Conservation (phyloP, 2,888 invertebrate genomes). For the Sipunculus nudus region DNA sequence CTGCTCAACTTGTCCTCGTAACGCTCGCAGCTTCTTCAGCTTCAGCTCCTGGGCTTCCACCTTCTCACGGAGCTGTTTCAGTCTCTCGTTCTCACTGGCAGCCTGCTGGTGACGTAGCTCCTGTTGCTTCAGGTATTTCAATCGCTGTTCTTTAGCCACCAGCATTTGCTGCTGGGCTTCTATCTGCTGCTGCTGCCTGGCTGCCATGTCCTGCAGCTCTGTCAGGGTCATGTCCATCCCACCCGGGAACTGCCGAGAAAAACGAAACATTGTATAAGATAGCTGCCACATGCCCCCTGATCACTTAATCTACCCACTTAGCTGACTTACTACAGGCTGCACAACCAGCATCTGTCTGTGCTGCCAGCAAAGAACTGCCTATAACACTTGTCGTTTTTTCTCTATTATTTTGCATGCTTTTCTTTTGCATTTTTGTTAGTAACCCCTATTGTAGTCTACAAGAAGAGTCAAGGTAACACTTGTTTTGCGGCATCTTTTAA, state of each 20-base stretch:
- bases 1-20: slow-evolving; percentile 92
- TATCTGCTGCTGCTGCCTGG: slow-evolving; percentile 96
- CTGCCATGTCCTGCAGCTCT: slow-evolving; percentile 98
- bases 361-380: too few species aligned
- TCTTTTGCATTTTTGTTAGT: too few species aligned
- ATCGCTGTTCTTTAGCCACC: slow-evolving; percentile 90
- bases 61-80: slow-evolving; percentile 86
- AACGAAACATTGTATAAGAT: too few species aligned
- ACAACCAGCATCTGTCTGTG: too few species aligned
- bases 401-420: too few species aligned
- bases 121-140: slow-evolving; percentile 93
- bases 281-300: too few species aligned
- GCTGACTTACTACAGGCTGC: too few species aligned
- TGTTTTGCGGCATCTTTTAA: too few species aligned
- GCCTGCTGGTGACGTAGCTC: slow-evolving; percentile 74
- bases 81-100: slow-evolving; percentile 86
- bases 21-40: slow-evolving; percentile 86
- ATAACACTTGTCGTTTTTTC: too few species aligned
- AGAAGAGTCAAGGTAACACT: too few species aligned
- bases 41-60: slow-evolving; percentile 96
- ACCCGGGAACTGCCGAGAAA: slow-evolving; percentile 12
- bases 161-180: slow-evolving; percentile 91
- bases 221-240: slow-evolving; percentile 71
- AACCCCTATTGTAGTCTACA: too few species aligned
- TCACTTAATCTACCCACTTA: too few species aligned